A percentile compares a stretch with the other conserved stretches of the same genome.
These are phyloP conservation scores for Harpagus bidentatus DNA, from an alignment of 2,113 vertebrate species.

Conservation along the genomic window DNA sequence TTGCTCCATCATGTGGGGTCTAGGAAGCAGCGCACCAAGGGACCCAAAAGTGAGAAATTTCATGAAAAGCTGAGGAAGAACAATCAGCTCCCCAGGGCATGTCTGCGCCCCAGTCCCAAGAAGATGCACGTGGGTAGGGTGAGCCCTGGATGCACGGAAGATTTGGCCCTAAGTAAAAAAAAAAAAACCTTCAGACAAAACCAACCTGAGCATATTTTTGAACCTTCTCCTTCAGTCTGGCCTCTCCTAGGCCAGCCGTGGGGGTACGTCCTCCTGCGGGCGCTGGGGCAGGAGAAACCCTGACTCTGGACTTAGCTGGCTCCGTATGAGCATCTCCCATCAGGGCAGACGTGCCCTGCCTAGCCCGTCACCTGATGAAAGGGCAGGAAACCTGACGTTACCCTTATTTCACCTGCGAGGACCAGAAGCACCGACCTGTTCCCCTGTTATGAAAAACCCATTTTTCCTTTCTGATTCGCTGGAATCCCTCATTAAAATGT, in stretches of 20 bases:
- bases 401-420: not conserved
- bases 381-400: not conserved
- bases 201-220: not conserved
- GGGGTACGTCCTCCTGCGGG: rapidly evolving
- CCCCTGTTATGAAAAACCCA: not conserved
- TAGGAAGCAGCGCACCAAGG: not conserved
- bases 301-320: not conserved
- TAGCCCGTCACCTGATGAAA: not conserved
- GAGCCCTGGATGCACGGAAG: not conserved
- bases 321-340: not conserved
- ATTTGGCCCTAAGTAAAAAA: not conserved
- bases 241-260: not conserved
- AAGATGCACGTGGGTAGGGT: rapidly evolving
- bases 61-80: not conserved
- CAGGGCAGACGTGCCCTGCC: rapidly evolving
- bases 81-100: not conserved
- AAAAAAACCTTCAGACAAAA: not conserved
- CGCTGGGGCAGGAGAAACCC: not conserved
- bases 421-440: not conserved
- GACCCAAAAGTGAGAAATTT: not conserved
- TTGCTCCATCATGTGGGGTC: too few relatives aligned
- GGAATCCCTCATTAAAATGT: not conserved
- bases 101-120: not conserved
- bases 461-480: not conserved
- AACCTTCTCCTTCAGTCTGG: not conserved